Conservation (phyloP, 2,797 vertebrate species). For the Arrhamphus sclerolepis region DNA sequence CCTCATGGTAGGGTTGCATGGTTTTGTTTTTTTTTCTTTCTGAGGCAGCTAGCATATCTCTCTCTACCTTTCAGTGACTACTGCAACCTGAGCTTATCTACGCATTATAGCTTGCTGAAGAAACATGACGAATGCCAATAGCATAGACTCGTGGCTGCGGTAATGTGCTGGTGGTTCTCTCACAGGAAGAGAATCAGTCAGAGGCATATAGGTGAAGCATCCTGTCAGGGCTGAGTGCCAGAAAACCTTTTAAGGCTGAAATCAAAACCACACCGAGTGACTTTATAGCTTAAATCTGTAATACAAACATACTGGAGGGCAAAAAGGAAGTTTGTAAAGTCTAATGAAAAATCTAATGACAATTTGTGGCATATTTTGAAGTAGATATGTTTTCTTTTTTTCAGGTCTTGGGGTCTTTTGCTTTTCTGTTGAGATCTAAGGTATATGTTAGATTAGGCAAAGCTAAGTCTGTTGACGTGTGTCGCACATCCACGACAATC, state of each 20-base stretch:
- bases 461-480: no score
- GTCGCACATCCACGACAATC: no score
- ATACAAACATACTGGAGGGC: not conserved
- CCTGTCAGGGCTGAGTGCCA: not conserved
- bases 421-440: no score
- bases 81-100: slow-evolving; percentile 20
- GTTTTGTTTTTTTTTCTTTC: no score
- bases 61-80: slow-evolving; percentile 4
- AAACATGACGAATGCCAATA: slow-evolving; percentile 18
- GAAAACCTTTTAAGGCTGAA: slow-evolving; percentile 10
- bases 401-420: no score
- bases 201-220: not conserved
- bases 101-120: slow-evolving; percentile 20
- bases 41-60: slow-evolving; percentile 3
- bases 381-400: no score
- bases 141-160: slow-evolving; percentile 6
- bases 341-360: no score
- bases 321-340: not conserved
- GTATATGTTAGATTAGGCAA: no score
- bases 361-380: no score
- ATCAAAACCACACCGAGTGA: not conserved
- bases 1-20: not conserved
- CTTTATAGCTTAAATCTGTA: not conserved
- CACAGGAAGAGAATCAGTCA: not conserved
- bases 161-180: slow-evolving; percentile 2